Evolutionary conservation across 2,797 vertebrate species (phyloP), one percentile per base, ranked within the genome.

Genomic region (Enteromius viviparus): DNA sequence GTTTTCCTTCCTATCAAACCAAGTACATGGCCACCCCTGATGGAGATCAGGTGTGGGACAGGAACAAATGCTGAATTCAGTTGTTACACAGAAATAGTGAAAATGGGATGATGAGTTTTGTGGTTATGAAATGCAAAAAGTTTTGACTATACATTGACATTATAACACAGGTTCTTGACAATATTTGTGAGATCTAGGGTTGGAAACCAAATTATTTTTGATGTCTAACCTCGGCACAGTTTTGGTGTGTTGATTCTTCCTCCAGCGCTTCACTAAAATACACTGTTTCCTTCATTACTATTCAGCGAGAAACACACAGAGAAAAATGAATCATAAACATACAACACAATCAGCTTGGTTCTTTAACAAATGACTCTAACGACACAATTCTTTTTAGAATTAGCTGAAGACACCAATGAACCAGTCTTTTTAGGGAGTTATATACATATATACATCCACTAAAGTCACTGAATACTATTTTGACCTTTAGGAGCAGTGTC

Each of bases 1-100:
- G 29, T 70, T 79, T 55, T 72, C 80, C 29, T 81, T 49, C 80
- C 34, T 76, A 51, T 86, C 76, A 77, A 77, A n/a, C 71, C 49
- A 75, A 70, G 29, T 51, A 21, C 15, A 79, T 55, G 70, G 76
- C 69, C 71, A 55, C 68, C 11, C 68, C 55, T 80, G 49, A 80
- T 85, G 71, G 71, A 86, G 74, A 83, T 86, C 42, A 80, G 40
- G 64, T 51, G 65, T 72, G 60, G 72, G 29, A 76, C 12, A 68
- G 62, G 65, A 29, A 64, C 32, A 77, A 86, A 83, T 42, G 69
- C 9, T 14, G 62, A 51, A 68, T 72, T 29, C 49, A 6, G 49
- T n/a, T 53, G 68, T 49, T 19, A n/a, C 10, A 19, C 3, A 17
- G 3, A 53, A 34, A 34, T 1, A 79, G 29, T n/a, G 15, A 37